These are phyloP conservation scores for Champsocephalus gunnari DNA, from an alignment of 2,797 vertebrate genomes.

Conservation along the genomic window DNA sequence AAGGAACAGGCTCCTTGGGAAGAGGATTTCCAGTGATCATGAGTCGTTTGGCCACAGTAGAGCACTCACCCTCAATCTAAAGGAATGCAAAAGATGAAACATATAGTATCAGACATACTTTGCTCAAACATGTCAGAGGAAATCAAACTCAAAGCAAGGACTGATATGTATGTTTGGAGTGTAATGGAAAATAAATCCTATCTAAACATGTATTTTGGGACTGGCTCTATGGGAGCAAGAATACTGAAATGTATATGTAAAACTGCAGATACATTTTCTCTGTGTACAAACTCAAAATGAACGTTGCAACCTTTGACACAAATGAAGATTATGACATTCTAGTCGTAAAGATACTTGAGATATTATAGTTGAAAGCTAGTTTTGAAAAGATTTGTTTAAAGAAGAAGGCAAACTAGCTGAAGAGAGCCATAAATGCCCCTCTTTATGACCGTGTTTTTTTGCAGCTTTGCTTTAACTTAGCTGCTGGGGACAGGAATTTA, in stretches of 20 bases:
- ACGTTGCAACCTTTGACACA: background rate
- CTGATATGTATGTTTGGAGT: background rate
- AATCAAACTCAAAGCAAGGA: background rate
- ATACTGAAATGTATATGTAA: background rate
- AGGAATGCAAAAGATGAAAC: slow-evolving; percentile 3
- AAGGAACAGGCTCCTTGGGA: slow-evolving; percentile 74
- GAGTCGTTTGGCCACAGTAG: slow-evolving; percentile 85
- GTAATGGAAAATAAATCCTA: too few relatives aligned
- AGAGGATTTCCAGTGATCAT: slow-evolving; percentile 82
- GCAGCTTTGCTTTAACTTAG: background rate
- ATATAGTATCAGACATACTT: background rate
- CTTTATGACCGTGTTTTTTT: background rate
- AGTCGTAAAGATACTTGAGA: background rate
- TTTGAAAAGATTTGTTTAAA: background rate
- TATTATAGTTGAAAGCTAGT: background rate
- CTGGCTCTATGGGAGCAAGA: background rate
- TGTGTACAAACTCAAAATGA: background rate
- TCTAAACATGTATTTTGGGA: background rate
- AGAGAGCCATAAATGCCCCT: background rate
- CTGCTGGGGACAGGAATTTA: slow-evolving; percentile 1
- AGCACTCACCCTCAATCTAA: slow-evolving; percentile 89
- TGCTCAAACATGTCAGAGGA: too few relatives aligned
- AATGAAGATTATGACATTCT: background rate
- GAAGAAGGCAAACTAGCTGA: background rate
- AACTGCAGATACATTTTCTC: background rate